These are phyloP conservation scores for Tupaia chinensis DNA, from an alignment of 2,113 vertebrate species.

Conservation along the genomic window DNA sequence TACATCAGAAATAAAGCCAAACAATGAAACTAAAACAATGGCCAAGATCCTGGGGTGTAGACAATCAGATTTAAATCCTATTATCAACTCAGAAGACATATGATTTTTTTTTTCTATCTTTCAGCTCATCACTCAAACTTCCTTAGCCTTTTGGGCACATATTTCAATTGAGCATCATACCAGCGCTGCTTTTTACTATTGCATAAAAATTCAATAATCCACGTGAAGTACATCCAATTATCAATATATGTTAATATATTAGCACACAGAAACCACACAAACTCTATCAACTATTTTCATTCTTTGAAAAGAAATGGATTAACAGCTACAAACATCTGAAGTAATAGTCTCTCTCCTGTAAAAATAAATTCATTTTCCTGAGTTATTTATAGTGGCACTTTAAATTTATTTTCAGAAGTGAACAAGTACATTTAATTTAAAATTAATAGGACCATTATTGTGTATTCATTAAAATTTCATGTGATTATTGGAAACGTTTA, in stretches of 20 bases:
- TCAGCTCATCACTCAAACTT: neutral
- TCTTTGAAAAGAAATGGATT: conserved; percentile 24
- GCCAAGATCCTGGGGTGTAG: conserved; percentile 11
- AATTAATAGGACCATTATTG: conserved; percentile 73
- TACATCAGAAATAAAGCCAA: conserved; percentile 33
- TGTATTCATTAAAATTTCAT: conserved; percentile 70
- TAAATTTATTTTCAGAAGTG: conserved; percentile 65
- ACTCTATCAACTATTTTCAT: conserved; percentile 5
- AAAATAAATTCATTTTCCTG: conserved; percentile 13
- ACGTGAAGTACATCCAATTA: neutral
- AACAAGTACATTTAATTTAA: conserved; percentile 77
- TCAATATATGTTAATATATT: neutral
- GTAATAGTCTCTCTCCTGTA: neutral
- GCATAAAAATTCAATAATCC: conserved; percentile 35
- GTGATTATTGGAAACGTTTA: conserved; percentile 64
- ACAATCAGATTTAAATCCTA: conserved; percentile 21
- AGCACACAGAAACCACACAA: neutral
- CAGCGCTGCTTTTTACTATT: neutral
- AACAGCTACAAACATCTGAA: conserved; percentile 12
- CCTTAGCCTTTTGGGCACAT: neutral
- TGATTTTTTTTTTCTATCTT: neutral
- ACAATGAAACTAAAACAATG: neutral
- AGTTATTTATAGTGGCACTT: conserved; percentile 46
- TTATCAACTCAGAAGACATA: neutral
- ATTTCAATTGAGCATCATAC: neutral